Conservation (phyloP, 2,113 vertebrate genomes). For the Harpagus bidentatus region DNA sequence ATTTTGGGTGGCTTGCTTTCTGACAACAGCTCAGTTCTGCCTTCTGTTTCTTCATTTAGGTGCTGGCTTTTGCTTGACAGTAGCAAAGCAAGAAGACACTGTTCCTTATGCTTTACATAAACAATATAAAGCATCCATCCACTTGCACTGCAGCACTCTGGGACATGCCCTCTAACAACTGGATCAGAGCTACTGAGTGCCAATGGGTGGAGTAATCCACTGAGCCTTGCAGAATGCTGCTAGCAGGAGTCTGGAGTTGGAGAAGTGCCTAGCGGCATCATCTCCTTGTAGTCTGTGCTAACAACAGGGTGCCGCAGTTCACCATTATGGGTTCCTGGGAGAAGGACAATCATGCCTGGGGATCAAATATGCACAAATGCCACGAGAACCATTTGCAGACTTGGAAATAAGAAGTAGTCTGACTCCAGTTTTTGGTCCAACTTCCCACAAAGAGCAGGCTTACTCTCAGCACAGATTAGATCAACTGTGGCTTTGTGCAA, state of each 20-base stretch:
- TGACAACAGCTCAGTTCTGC: background rate
- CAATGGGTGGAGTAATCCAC: background rate
- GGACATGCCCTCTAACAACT: background rate
- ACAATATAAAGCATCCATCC: background rate
- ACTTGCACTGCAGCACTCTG: background rate
- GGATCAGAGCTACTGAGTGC: background rate
- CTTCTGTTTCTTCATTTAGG: background rate
- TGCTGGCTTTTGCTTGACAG: background rate
- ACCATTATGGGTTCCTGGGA: background rate
- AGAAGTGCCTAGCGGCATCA: background rate
- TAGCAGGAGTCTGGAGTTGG: background rate
- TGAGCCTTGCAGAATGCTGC: background rate
- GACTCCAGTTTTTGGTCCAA: background rate
- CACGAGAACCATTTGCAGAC: background rate
- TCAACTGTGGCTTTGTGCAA: background rate
- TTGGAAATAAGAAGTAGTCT: background rate
- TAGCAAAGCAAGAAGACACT: background rate
- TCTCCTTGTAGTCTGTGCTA: background rate
- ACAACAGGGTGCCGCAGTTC: background rate
- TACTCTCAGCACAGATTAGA: background rate
- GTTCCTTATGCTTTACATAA: background rate
- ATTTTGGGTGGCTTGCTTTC: background rate
- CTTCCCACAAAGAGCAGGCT: background rate
- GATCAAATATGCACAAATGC: background rate
- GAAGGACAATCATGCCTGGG: background rate